Evolutionary conservation across 2,797 vertebrate genomes (phyloP).

Genomic region (Tiaroga cobitis): DNA sequence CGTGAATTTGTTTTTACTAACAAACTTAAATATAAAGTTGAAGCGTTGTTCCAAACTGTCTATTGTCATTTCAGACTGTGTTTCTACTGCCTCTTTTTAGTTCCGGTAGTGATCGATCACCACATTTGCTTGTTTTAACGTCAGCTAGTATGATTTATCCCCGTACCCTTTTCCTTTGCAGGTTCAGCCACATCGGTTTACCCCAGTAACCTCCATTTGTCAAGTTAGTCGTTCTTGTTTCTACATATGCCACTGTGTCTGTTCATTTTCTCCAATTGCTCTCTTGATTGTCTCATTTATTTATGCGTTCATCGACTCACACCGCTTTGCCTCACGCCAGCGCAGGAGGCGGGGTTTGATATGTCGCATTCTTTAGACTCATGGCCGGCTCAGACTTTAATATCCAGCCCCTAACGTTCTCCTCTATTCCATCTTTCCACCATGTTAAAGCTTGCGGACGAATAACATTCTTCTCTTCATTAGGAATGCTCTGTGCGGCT

Average conservation of each 20-base stretch:
- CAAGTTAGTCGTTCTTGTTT: slow-evolving; percentile 97
- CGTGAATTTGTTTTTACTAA: slow-evolving; percentile 70
- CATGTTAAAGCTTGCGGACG: slow-evolving; percentile 76
- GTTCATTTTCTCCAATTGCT: slow-evolving; percentile 77
- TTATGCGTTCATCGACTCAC: slow-evolving; percentile 71
- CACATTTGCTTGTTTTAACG: slow-evolving; percentile 76
- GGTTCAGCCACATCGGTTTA: slow-evolving; percentile 93
- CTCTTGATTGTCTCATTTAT: slow-evolving; percentile 78
- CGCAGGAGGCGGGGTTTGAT: slow-evolving; percentile 86
- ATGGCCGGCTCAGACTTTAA: slow-evolving; percentile 74
- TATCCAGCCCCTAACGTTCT: slow-evolving; percentile 78
- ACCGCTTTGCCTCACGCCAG: slow-evolving; percentile 84
- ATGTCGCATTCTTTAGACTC: slow-evolving; percentile 69
- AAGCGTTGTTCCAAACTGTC: slow-evolving; percentile 13
- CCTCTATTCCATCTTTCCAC: slow-evolving; percentile 70
- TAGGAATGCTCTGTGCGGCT: slow-evolving; percentile 82
- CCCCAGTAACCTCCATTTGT: slow-evolving; percentile 96
- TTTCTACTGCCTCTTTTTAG: slow-evolving; percentile 44
- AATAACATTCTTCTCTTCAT: slow-evolving; percentile 84
- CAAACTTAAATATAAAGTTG: slow-evolving; percentile 56
- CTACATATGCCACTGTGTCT: slow-evolving; percentile 86
- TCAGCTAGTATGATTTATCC: slow-evolving; percentile 80
- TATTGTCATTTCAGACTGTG: slow-evolving; percentile 31
- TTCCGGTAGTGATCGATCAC: slow-evolving; percentile 68
- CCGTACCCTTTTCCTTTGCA: slow-evolving; percentile 88